These are phyloP conservation scores for Sparidentex hasta DNA, from an alignment of 2,797 vertebrate genomes.

Conservation along the genomic window DNA sequence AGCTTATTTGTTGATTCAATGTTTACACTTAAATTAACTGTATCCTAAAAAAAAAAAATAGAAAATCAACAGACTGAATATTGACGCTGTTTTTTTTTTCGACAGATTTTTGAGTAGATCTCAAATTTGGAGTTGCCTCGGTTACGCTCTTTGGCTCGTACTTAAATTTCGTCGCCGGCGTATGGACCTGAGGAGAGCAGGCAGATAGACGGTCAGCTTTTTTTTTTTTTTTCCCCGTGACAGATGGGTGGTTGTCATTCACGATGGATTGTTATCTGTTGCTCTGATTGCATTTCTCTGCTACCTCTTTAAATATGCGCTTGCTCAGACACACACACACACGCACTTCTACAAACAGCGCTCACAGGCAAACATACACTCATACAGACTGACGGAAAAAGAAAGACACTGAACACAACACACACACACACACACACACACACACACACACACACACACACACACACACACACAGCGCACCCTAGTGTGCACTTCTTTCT, in stretches of 20 bases:
- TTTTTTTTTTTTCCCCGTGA: constrained; percentile 17
- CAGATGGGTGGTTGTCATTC: constrained; percentile 26
- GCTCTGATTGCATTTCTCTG: constrained; percentile 72
- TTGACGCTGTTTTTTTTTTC: background rate
- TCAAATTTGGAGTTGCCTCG: background rate
- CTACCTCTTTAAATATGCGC: constrained; percentile 80
- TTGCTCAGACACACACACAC: constrained; percentile 57
- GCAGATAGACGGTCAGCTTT: constrained; percentile 18
- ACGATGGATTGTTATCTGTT: constrained; percentile 35
- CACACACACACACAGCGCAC: constrained; percentile 20
- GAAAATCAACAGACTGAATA: constrained; percentile 3
- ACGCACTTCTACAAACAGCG: constrained; percentile 48
- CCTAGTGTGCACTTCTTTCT: constrained; percentile 74
- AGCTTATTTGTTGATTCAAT: constrained; percentile 11
- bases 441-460: constrained; percentile 30
- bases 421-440: constrained; percentile 27
- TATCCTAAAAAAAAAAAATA: background rate
- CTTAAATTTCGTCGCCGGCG: background rate
- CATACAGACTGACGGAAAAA: constrained; percentile 30
- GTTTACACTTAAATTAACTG: constrained; percentile 20
- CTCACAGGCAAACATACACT: constrained; percentile 41
- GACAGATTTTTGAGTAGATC: background rate
- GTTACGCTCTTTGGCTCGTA: background rate
- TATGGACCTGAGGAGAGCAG: constrained; percentile 41
- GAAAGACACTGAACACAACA: constrained; percentile 39